A percentile compares a stretch with the other conserved stretches of the same genome.
These are phyloP conservation scores for Erpornis zantholeuca DNA, from an alignment of 2,113 vertebrate genomes.

Conservation along the genomic window DNA sequence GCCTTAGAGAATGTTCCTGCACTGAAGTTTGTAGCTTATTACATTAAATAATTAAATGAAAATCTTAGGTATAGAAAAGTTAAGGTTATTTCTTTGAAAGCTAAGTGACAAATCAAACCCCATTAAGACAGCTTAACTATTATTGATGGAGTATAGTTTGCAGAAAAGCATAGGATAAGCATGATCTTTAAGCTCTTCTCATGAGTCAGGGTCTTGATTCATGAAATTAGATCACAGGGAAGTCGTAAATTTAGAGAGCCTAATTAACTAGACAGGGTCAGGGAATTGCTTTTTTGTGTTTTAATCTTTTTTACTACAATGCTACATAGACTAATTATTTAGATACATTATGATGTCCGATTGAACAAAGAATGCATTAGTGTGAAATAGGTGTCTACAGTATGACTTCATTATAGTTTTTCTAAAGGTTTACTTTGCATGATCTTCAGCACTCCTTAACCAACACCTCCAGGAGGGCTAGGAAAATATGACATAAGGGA, in stretches of 20 bases:
- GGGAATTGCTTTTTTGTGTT: not conserved
- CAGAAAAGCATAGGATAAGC: not conserved
- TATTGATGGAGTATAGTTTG: not conserved
- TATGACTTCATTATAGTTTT: not conserved
- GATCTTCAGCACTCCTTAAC: not conserved
- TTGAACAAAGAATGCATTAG: not conserved
- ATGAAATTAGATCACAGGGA: not conserved
- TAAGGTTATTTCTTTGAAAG: not conserved
- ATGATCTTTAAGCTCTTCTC: not conserved
- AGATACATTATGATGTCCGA: not conserved
- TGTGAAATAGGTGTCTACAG: not conserved
- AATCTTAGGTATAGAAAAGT: not conserved
- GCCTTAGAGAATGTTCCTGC: not conserved
- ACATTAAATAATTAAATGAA: not conserved
- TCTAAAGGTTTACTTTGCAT: not conserved
- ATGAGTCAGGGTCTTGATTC: not conserved
- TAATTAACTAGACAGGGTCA: not conserved
- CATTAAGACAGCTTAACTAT: not conserved
- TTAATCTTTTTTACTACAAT: not conserved
- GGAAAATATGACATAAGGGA: not conserved
- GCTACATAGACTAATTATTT: not conserved
- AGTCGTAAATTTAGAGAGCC: not conserved
- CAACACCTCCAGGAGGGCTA: not conserved
- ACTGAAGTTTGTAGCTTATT: not conserved
- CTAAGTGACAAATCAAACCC: not conserved